Conservation (phyloP, 1,140 invertebrate genomes). For the Drosophila neocordata region DNA sequence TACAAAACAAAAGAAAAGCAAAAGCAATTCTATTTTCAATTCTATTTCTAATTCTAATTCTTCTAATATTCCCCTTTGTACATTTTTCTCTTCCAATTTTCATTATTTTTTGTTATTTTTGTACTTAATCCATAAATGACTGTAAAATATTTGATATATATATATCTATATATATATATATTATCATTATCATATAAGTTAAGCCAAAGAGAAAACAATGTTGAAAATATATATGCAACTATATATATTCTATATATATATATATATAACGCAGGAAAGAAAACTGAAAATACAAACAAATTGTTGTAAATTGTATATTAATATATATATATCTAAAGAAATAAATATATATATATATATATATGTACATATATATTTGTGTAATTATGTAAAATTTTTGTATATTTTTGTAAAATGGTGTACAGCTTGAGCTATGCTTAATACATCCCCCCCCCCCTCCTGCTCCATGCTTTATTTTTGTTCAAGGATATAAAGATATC, state of each 20-base stretch:
- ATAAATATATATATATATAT: conserved; percentile 16
- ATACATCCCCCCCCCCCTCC: conserved; percentile 27
- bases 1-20: too few relatives aligned
- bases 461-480: conserved; percentile 5
- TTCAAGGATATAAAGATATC: neutral
- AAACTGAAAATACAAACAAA: conserved; percentile 68
- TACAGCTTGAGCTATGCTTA: conserved; percentile 68
- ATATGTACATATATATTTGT: too few relatives aligned
- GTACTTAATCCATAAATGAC: conserved; percentile 72
- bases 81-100: conserved; percentile 48
- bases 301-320: conserved; percentile 18
- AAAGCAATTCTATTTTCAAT: neutral
- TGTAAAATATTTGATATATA: conserved; percentile 73
- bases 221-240: conserved; percentile 49
- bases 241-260: conserved; percentile 33
- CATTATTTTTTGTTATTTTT: conserved; percentile 55
- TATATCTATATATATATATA: conserved; percentile 39
- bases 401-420: conserved; percentile 58
- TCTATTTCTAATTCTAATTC: conserved; percentile 16
- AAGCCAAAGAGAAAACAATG: conserved; percentile 76
- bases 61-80: conserved; percentile 47
- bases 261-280: conserved; percentile 64
- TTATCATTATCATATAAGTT: conserved; percentile 71
- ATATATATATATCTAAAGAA: conserved; percentile 43
- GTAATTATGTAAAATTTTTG: conserved; percentile 32